Percentiles rank a stretch among this genome's conserved stretches.
Evolutionary conservation across 2,888 invertebrate genomes (phyloP).

Genomic region (Hirudinaria manillensis): DNA sequence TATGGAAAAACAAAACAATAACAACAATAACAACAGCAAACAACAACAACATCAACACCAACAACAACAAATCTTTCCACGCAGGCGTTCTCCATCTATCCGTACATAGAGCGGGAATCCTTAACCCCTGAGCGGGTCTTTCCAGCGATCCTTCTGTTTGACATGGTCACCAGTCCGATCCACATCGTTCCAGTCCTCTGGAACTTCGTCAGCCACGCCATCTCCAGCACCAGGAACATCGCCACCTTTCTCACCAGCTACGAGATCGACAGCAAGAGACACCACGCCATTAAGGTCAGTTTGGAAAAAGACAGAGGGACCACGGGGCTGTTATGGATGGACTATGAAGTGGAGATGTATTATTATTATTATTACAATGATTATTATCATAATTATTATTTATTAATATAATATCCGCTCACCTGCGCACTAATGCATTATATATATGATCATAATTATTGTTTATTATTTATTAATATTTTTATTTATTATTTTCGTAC

Average conservation of each 20-base stretch:
- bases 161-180: constrained; percentile 73
- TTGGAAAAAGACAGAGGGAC: neutral
- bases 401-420: too few species aligned
- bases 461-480: too few species aligned
- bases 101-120: constrained; percentile 59
- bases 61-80: neutral
- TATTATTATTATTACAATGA: too few species aligned
- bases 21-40: too few species aligned
- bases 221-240: constrained; percentile 62
- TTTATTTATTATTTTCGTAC: too few species aligned
- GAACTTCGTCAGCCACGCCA: constrained; percentile 66
- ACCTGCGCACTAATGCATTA: too few species aligned
- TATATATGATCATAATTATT: too few species aligned
- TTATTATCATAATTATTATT: too few species aligned
- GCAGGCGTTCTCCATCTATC: constrained; percentile 49
- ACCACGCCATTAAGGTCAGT: constrained; percentile 31
- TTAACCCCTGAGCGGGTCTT: constrained; percentile 70
- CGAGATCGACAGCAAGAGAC: constrained; percentile 31
- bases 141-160: constrained; percentile 74
- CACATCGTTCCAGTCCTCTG: constrained; percentile 74
- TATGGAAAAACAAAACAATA: neutral
- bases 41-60: too few species aligned
- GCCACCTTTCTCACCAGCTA: constrained; percentile 61
- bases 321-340: neutral
- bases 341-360: too few species aligned